Evolutionary conservation across 2,797 vertebrate species (phyloP).

Genomic region (Acrossocheilus wenchowensis): DNA sequence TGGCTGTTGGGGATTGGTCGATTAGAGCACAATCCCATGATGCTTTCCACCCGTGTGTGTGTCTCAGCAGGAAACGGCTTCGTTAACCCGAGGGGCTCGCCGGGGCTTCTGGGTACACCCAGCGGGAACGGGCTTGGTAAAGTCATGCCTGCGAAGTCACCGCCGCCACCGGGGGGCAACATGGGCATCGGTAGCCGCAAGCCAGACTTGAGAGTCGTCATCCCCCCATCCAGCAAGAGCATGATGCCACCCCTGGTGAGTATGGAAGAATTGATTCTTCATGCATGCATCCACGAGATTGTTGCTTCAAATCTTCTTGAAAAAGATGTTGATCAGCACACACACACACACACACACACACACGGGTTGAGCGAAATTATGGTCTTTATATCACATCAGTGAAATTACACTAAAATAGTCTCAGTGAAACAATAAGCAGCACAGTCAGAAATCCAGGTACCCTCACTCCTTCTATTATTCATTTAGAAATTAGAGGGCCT

Average conservation of each 20-base stretch:
- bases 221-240: slow-evolving; percentile 96
- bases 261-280: slow-evolving; percentile 51
- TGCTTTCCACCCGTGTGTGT: slow-evolving; percentile 74
- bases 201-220: slow-evolving; percentile 96
- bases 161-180: slow-evolving; percentile 91
- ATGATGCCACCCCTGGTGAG: slow-evolving; percentile 98
- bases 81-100: slow-evolving; percentile 94
- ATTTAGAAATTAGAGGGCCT: slow-evolving; percentile 69
- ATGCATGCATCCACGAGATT: slow-evolving; percentile 49
- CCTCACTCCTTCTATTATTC: slow-evolving; percentile 68
- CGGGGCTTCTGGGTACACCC: slow-evolving; percentile 86
- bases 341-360: too few species aligned
- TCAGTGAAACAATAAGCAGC: slow-evolving; percentile 53
- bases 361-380: background rate
- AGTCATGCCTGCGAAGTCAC: slow-evolving; percentile 96
- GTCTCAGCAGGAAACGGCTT: slow-evolving; percentile 93
- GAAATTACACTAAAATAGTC: slow-evolving; percentile 34
- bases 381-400: background rate
- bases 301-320: background rate
- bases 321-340: background rate
- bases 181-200: slow-evolving; percentile 94
- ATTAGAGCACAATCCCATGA: slow-evolving; percentile 69
- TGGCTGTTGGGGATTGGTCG: slow-evolving; percentile 68
- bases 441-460: slow-evolving; percentile 60
- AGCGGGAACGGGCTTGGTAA: slow-evolving; percentile 94